phyloP scores from a whole-genome alignment of 2,888 invertebrate species.

The Keiferia lycopersicella region DNA sequence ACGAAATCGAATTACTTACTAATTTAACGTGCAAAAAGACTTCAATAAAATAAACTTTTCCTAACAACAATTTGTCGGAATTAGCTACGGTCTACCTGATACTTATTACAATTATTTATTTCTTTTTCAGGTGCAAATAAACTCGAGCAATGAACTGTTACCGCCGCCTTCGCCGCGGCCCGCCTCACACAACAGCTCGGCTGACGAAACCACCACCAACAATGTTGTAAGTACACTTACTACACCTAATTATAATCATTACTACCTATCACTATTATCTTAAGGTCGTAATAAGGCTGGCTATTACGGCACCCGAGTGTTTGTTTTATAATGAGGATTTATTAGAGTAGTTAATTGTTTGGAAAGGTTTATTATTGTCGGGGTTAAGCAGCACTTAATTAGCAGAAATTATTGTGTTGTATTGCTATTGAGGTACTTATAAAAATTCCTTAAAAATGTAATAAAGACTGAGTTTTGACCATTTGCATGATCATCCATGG shows the following conservation, averaged over 20 bases:
- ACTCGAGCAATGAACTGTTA: constrained; percentile 68
- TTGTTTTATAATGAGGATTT: not conserved
- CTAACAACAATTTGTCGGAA: too few species aligned
- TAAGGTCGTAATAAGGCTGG: not conserved
- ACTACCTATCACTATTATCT: not conserved
- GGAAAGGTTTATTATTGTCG: too few species aligned
- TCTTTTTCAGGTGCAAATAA: constrained; percentile 56
- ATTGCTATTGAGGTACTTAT: too few species aligned
- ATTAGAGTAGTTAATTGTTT: not conserved
- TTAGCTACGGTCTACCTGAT: not conserved
- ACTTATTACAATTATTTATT: not conserved
- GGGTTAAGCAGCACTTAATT: not conserved
- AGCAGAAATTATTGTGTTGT: not conserved
- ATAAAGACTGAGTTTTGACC: too few species aligned
- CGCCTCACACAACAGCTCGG: constrained; percentile 68
- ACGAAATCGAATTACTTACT: too few species aligned
- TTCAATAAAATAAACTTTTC: not conserved
- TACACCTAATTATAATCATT: not conserved
- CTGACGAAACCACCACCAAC: constrained; percentile 64
- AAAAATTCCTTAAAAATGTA: too few species aligned
- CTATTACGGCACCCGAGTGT: not conserved
- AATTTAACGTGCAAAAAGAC: too few species aligned
- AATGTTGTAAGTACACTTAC: constrained; percentile 54
- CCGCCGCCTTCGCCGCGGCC: constrained; percentile 70
- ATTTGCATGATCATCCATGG: too few species aligned